These are phyloP conservation scores for Apomyelois bistriatella DNA, from an alignment of 2,888 invertebrate genomes.

Conservation along the genomic window DNA sequence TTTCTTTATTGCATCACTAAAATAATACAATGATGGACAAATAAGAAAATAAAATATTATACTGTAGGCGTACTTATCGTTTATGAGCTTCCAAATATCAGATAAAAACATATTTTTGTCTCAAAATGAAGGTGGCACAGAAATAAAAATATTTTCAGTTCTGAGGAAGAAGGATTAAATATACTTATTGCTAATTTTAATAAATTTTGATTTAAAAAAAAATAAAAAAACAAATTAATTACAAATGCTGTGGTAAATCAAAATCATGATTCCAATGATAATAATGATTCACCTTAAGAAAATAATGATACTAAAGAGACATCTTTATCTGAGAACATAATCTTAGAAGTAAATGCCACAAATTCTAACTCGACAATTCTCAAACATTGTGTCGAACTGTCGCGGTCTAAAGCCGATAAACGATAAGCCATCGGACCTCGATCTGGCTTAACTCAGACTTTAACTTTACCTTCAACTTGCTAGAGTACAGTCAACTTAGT, in stretches of 20 bases:
- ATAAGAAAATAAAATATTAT: no score
- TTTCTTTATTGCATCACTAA: no score
- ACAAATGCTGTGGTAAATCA: background rate
- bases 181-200: no score
- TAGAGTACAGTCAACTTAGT: background rate
- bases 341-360: background rate
- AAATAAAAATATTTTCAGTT: no score
- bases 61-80: no score
- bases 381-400: background rate
- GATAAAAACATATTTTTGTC: no score
- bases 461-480: background rate
- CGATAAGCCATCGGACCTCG: constrained; percentile 5
- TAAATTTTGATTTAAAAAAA: no score
- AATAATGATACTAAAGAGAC: background rate
- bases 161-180: no score
- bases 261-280: background rate
- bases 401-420: background rate
- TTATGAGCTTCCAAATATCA: no score
- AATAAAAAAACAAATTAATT: no score
- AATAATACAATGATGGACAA: no score
- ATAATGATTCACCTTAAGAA: background rate
- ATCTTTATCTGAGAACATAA: background rate
- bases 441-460: constrained; percentile 1
- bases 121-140: no score
- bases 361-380: background rate